Base-by-base conservation (phyloP, 1,140 invertebrate genomes). In the Gerris buenoi region DNA sequence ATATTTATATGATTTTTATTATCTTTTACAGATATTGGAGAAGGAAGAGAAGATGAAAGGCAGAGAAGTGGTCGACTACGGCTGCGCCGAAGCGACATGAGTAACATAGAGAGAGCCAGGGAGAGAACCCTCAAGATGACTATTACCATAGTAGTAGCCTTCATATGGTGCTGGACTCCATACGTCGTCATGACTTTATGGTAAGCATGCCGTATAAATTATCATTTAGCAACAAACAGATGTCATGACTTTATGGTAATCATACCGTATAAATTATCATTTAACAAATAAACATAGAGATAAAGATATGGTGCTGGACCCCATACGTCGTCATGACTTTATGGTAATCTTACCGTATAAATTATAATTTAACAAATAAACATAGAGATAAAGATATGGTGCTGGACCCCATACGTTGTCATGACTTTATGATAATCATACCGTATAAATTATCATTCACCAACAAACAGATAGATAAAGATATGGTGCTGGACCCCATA, bases 141-240 rank as follows among this genome's bases (percentile, higher is more conserved):
- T 0, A 80, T 92, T 26, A 86, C 87, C 18, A 91, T 94, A 29
- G 88, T 91, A 0, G 77, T 84, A 1, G 86, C 86, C 0, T 92
- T 91, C 73, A 83, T 90, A 59, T 81, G 84, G 74, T 91, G 88
- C 74, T 91, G 89, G 88, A 88, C 89, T 15, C 90, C 89, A 0
- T 89, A 90, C 70, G 83, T 85, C 15, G 81, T 85, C 22, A 89
- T 90, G 81, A 84, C 83, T 1, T 71, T 88, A 5, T 88, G 87
- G 86, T 88, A 79, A 79, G 80, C 77, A 66, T 27, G 27, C 46
- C 26, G 58, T 15, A 27, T 62, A 10, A 25, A 64, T 5, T 27
- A 67, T 13, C 18, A 26, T 23, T 27, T 29, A 64, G 10, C 46
- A 56, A n/a, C 10, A n/a, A n/a, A 56, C 46, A 13, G 10, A n/a